phyloP scores from a whole-genome alignment of 2,113 vertebrate genomes.

The Mobula hypostoma region DNA sequence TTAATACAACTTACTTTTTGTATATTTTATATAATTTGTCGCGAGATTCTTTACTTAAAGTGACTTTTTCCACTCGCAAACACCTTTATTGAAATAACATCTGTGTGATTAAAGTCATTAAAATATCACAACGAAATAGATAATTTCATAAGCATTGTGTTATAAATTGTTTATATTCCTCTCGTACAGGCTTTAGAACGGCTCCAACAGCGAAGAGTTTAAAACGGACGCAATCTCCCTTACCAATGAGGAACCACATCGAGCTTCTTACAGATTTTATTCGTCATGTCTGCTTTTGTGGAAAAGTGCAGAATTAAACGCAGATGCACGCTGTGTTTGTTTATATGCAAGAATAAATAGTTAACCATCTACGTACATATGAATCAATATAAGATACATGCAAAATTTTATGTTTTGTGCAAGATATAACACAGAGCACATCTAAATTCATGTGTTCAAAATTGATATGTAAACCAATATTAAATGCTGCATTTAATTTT shows the following conservation, averaged over 20 bases:
- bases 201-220: not conserved
- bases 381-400: too few species aligned
- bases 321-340: too few species aligned
- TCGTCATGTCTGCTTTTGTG: not conserved
- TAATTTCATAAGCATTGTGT: not conserved
- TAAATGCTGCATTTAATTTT: too few species aligned
- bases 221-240: not conserved
- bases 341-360: not conserved
- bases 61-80: not conserved
- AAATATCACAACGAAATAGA: not conserved
- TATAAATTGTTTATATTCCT: not conserved
- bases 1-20: not conserved
- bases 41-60: not conserved
- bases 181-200: not conserved
- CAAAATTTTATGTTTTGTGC: not conserved
- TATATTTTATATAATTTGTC: not conserved
- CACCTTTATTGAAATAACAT: not conserved
- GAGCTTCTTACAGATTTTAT: not conserved
- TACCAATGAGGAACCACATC: not conserved
- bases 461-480: too few species aligned
- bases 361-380: not conserved
- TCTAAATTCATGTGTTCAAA: too few species aligned
- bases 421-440: not conserved
- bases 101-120: not conserved
- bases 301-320: not conserved